Evolutionary conservation across 2,113 vertebrate genomes (phyloP).

Genomic region (Forbesichthys agassizii): DNA sequence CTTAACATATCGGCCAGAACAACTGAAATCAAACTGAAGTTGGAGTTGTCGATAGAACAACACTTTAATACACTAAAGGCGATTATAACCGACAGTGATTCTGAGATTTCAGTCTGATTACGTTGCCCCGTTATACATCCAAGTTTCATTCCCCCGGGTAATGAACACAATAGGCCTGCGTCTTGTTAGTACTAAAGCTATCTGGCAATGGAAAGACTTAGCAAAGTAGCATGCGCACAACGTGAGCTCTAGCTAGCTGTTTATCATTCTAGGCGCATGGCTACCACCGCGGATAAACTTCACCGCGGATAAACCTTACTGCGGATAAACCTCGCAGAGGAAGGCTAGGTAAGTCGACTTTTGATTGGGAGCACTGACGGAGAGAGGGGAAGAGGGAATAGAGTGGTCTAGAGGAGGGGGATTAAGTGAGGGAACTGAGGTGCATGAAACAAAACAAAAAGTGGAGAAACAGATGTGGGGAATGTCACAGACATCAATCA

Average conservation of each 20-base stretch:
- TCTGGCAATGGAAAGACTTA: no score
- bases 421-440: slow-evolving; percentile 40
- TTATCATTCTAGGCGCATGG: slow-evolving; percentile 50
- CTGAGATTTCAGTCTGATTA: no score
- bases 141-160: no score
- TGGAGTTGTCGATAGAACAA: no score
- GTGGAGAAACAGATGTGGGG: slow-evolving; percentile 22
- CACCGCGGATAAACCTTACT: slow-evolving; percentile 16
- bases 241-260: slow-evolving; percentile 37
- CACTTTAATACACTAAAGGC: no score
- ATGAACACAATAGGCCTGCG: no score
- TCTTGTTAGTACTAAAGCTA: no score
- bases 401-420: slow-evolving; percentile 24
- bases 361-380: slow-evolving; percentile 33
- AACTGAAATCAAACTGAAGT: no score
- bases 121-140: no score
- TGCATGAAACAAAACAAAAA: slow-evolving; percentile 26
- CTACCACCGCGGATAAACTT: slow-evolving; percentile 27
- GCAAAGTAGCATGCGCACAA: background rate
- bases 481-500: slow-evolving; percentile 51
- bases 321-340: background rate
- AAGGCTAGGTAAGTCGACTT: slow-evolving; percentile 43
- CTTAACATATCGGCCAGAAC: no score
- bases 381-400: slow-evolving; percentile 14
- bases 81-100: no score